A percentile compares a stretch with the other conserved stretches of the same genome.
These are phyloP conservation scores for Catocala nupta DNA, from an alignment of 2,888 invertebrate genomes.

Conservation along the genomic window DNA sequence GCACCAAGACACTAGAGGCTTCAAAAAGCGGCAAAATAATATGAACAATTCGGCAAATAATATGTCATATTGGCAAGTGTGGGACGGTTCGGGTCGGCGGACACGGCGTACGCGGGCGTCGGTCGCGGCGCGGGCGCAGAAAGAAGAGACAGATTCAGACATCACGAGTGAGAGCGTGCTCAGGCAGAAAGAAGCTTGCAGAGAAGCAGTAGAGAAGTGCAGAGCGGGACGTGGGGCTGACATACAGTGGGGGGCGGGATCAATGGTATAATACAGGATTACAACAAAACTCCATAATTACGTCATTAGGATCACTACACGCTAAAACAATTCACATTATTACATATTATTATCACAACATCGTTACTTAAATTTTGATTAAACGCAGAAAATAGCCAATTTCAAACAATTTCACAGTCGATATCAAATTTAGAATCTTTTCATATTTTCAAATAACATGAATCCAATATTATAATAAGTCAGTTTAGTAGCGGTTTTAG, in stretches of 20 bases:
- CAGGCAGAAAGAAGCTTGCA: conserved; percentile 87
- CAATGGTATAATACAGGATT: conserved; percentile 84
- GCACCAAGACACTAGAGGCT: conserved; percentile 74
- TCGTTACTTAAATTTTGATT: conserved; percentile 20
- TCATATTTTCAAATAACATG: conserved; percentile 45
- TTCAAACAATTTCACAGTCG: conserved; percentile 31
- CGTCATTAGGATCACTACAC: conserved; percentile 72
- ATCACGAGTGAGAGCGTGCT: conserved; percentile 84
- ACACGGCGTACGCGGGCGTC: conserved; percentile 39
- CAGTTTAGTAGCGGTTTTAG: conserved; percentile 69
- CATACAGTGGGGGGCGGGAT: conserved; percentile 83
- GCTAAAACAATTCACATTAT: conserved; percentile 72
- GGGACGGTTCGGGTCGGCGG: conserved; percentile 69
- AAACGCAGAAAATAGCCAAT: conserved; percentile 48
- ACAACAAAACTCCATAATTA: conserved; percentile 79
- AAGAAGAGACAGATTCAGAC: conserved; percentile 69
- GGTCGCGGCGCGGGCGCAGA: conserved; percentile 69
- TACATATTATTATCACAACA: conserved; percentile 53
- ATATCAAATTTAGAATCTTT: conserved; percentile 18
- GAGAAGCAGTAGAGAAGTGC: conserved; percentile 88
- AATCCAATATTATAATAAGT: conserved; percentile 70
- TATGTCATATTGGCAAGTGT: conserved; percentile 67
- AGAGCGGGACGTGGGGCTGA: conserved; percentile 86
- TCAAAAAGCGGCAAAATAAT: conserved; percentile 83
- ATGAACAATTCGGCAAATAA: conserved; percentile 78